Evolutionary conservation across 2,113 vertebrate species (phyloP).

Genomic region (Stercorarius parasiticus): DNA sequence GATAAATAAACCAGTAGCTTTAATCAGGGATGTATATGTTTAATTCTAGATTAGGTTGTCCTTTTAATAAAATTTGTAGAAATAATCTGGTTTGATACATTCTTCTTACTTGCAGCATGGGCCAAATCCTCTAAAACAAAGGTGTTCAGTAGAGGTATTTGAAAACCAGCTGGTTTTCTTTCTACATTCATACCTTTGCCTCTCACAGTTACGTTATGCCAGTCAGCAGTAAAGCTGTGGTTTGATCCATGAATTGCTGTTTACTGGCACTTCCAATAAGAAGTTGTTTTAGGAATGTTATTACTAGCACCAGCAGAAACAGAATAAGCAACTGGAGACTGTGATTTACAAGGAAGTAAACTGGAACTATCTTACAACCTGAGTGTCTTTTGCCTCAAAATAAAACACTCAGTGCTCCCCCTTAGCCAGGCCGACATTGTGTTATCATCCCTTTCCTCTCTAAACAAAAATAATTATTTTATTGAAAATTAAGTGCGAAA

Average conservation of each 20-base stretch:
- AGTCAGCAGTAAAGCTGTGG: neutral
- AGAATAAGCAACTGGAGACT: neutral
- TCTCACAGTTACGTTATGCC: neutral
- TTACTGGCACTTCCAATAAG: neutral
- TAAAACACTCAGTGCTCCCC: neutral
- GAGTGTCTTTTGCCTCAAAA: neutral
- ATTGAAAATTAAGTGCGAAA: neutral
- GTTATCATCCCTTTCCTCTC: neutral
- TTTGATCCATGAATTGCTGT: neutral
- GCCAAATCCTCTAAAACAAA: neutral
- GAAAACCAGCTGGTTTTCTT: neutral
- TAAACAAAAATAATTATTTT: neutral
- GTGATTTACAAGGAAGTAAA: neutral
- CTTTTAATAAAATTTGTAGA: neutral
- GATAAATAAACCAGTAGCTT: neutral
- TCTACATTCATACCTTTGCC: neutral
- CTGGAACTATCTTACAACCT: neutral
- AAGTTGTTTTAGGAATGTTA: neutral
- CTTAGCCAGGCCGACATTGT: neutral
- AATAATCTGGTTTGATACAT: neutral
- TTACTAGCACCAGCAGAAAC: neutral
- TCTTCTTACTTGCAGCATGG: neutral
- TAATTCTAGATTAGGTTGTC: neutral
- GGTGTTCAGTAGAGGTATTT: neutral
- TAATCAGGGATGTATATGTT: neutral